A percentile compares a stretch with the other conserved stretches of the same genome.
Conservation (phyloP, 2,888 invertebrate species). For the Scaptomyza parva region DNA sequence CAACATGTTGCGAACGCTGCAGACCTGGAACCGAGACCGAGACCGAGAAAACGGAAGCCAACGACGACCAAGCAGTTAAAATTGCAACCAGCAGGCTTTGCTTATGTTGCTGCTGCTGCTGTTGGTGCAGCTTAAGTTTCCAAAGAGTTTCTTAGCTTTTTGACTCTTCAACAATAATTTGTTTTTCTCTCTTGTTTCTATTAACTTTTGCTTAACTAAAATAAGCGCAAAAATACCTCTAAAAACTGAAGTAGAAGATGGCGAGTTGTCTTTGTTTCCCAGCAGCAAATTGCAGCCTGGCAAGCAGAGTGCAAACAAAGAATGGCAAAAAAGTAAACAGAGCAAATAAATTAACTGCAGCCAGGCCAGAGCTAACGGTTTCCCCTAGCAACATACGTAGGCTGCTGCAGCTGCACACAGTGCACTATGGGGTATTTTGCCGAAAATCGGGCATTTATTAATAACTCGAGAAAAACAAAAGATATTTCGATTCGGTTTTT, state of each 20-base stretch:
- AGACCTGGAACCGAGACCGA: not conserved
- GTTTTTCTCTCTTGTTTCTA: not conserved
- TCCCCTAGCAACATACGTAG: constrained; percentile 11
- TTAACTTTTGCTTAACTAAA: constrained; percentile 8
- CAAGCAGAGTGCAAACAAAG: constrained; percentile 28
- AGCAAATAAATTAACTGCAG: constrained; percentile 47
- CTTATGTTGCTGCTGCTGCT: too few relatives aligned
- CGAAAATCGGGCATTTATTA: too few relatives aligned
- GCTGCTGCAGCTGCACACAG: too few relatives aligned
- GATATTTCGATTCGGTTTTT: too few relatives aligned
- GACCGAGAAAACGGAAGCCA: too few relatives aligned
- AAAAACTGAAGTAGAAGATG: not conserved
- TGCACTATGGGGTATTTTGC: too few relatives aligned
- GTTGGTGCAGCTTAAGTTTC: constrained; percentile 1
- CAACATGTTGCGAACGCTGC: constrained; percentile 60
- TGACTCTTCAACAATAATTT: constrained; percentile 16
- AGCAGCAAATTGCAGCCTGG: constrained; percentile 15
- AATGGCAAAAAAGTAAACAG: constrained; percentile 34
- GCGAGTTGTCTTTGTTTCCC: constrained; percentile 7
- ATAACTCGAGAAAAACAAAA: too few relatives aligned
- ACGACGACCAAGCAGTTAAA: constrained; percentile 21
- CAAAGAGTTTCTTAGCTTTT: constrained; percentile 11
- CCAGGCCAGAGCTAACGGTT: not conserved
- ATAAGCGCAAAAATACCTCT: not conserved
- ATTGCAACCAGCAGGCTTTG: constrained; percentile 48